Base-by-base conservation (phyloP, 2,888 invertebrate genomes). In the Yponomeuta sedellus region DNA sequence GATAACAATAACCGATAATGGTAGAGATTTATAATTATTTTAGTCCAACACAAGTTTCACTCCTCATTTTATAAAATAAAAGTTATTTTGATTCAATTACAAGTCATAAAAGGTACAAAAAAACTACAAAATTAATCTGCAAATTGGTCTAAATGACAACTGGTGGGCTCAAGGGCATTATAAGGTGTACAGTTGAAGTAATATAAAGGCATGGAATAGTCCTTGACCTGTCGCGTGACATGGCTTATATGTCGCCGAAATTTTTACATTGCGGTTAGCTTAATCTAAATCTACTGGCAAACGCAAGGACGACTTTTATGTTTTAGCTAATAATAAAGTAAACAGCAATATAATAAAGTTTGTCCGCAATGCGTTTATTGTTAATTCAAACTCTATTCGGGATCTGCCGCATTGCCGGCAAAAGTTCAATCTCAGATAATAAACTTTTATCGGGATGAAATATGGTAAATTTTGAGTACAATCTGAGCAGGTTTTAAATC, bases 141-240 rank as follows among this genome's bases (percentile, higher is more conserved):
- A 83, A 85, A 86, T 85, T 85, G 83, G 77, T 74, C 78, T 80
- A 78, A 82, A 83, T 82, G 80, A 81, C 81, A 80, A 85, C 82
- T 79, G 75, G 69, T 71, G 72, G 76, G 74, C 73, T 75, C 74
- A 70, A 71, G 75, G 77, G 74, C 72, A 72, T 72, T 73, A 73
- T 72, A 73, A 72, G 70, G 71, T 65, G 61, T 62, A 34, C 52
- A 67, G 25, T 59, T 59, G 22, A 10, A 59, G 22, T 59, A 20
- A 59, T 59, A 59, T 11, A 59, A 12, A 22, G n/a, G 59, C 12
- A 19, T 61, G 19, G 44, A 40, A 57, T 10, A 16, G 75, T 67
- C 88, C 88, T 86, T 88, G 88, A 87, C 83, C 85, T 72, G 76
- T 88, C 75, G 87, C 88, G 85, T 87, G 87, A 71, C 74, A 66